Conservation (phyloP, 2,797 vertebrate genomes). For the Chrysocyon brachyurus region DNA sequence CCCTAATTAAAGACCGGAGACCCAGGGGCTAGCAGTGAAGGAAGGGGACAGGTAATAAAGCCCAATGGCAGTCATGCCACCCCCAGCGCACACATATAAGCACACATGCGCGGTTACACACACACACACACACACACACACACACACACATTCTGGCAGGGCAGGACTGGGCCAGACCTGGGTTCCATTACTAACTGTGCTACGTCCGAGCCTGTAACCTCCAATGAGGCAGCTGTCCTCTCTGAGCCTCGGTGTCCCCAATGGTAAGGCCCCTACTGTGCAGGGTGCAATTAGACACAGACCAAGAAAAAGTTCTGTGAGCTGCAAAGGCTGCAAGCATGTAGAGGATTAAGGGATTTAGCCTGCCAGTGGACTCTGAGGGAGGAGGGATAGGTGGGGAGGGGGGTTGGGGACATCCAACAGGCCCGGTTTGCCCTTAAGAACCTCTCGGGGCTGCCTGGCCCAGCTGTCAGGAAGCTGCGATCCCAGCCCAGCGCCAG, state of each 20-base stretch:
- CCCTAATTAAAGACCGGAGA: neutral
- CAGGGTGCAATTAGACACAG: neutral
- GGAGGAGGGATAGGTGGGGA: neutral
- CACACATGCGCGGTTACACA: too few species aligned
- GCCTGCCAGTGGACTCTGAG: neutral
- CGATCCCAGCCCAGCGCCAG: neutral
- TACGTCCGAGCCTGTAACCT: neutral
- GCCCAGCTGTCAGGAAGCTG: constrained; percentile 66
- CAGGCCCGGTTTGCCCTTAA: neutral
- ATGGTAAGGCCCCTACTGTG: neutral
- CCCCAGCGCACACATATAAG: too few species aligned
- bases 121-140: too few species aligned
- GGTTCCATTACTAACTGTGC: neutral
- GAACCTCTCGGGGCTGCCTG: neutral
- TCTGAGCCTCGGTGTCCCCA: neutral
- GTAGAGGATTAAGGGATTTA: constrained; percentile 54
- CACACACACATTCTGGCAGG: too few species aligned
- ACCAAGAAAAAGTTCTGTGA: neutral
- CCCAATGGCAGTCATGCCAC: neutral
- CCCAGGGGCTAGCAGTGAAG: neutral
- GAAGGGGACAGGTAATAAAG: neutral
- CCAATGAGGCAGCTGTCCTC: neutral
- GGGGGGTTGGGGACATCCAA: neutral
- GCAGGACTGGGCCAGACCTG: neutral
- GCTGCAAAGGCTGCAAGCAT: neutral